phyloP scores from a whole-genome alignment of 2,113 vertebrate species.

The Amphiprion ocellaris region DNA sequence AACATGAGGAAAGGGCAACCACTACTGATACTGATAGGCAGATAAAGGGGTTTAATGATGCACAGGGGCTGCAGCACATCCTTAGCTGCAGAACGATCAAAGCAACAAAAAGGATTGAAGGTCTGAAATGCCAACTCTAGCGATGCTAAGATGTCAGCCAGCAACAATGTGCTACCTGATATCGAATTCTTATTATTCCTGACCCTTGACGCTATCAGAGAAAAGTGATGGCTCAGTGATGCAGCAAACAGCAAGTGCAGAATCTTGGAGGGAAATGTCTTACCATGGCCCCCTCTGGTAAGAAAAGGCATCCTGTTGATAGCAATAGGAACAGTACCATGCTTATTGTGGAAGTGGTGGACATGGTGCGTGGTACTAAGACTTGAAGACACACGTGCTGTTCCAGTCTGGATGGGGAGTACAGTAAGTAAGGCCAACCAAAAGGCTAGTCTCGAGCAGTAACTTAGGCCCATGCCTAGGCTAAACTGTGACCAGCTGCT shows the following conservation, averaged over 20 bases:
- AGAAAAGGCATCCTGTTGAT: conserved; percentile 97
- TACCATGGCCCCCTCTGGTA: conserved; percentile 93
- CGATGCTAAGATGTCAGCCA: background rate
- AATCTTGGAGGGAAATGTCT: conserved; percentile 71
- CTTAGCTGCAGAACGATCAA: conserved; percentile 33
- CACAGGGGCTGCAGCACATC: conserved; percentile 59
- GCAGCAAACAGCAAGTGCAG: conserved; percentile 5
- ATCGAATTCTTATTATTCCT: conserved; percentile 1
- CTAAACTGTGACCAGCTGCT: conserved; percentile 70
- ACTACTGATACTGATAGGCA: conserved; percentile 51
- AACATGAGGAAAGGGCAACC: conserved; percentile 45
- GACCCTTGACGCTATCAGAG: conserved; percentile 11
- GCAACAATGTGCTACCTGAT: background rate
- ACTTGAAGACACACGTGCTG: conserved; percentile 94
- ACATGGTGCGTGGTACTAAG: conserved; percentile 96
- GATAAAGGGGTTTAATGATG: conserved; percentile 62
- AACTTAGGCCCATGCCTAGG: conserved; percentile 80
- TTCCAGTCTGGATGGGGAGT: conserved; percentile 84
- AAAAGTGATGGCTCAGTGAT: conserved; percentile 5
- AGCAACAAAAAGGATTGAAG: too few species aligned
- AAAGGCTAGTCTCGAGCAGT: conserved; percentile 81
- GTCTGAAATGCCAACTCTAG: conserved; percentile 2
- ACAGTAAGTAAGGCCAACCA: conserved; percentile 81
- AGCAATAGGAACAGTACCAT: conserved; percentile 93
- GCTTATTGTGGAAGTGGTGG: conserved; percentile 96